Conservation (phyloP, 2,888 invertebrate species). For the Polylopha cassiicola region DNA sequence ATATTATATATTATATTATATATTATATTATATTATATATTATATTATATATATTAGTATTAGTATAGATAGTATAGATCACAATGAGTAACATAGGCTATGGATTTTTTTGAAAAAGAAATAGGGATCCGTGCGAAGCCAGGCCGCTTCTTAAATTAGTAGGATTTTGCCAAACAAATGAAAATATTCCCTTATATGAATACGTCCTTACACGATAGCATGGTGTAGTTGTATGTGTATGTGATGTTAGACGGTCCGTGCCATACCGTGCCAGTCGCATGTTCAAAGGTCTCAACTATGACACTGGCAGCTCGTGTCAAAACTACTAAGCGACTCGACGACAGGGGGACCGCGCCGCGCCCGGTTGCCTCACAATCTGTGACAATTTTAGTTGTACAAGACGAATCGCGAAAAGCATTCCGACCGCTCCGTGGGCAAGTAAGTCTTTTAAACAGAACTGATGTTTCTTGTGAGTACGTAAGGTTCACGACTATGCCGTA, state of each 20-base stretch:
- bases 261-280: slow-evolving; percentile 69
- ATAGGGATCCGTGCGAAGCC: too few relatives aligned
- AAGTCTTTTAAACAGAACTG: too few relatives aligned
- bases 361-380: not conserved
- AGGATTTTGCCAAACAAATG: too few relatives aligned
- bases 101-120: too few relatives aligned
- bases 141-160: too few relatives aligned
- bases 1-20: too few relatives aligned
- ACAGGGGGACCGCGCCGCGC: slow-evolving; percentile 40
- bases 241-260: slow-evolving; percentile 64
- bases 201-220: slow-evolving; percentile 49
- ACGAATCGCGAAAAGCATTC: slow-evolving; percentile 11
- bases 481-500: too few relatives aligned
- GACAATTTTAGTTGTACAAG: slow-evolving; percentile 6
- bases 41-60: too few relatives aligned
- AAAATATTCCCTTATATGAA: slow-evolving; percentile 52
- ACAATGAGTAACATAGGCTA: too few relatives aligned
- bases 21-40: too few relatives aligned
- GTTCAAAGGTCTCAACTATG: slow-evolving; percentile 64
- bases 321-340: slow-evolving; percentile 58
- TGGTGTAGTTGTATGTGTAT: slow-evolving; percentile 39
- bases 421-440: slow-evolving; percentile 9
- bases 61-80: too few relatives aligned
- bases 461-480: too few relatives aligned
- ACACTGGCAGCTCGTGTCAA: slow-evolving; percentile 67